These are phyloP conservation scores for Formica selysi DNA, from an alignment of 1,140 invertebrate genomes.

Conservation along the genomic window DNA sequence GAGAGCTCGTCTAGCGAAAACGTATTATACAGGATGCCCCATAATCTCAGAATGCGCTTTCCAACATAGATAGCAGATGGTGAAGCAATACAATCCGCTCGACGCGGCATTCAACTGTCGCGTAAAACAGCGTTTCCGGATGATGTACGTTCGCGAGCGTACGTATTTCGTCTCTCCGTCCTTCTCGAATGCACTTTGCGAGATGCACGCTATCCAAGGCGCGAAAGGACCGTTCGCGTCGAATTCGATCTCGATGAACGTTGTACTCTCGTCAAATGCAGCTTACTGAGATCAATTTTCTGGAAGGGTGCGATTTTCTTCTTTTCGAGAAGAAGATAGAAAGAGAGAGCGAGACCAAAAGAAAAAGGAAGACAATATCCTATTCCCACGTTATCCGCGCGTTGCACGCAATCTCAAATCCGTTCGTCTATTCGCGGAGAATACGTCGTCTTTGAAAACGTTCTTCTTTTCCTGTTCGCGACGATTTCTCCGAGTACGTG, in stretches of 20 bases:
- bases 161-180: not conserved
- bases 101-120: not conserved
- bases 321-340: not conserved
- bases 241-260: slow-evolving; percentile 56
- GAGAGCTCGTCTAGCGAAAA: not conserved
- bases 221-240: slow-evolving; percentile 33
- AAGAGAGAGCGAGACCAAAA: not conserved
- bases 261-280: slow-evolving; percentile 53
- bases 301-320: slow-evolving; percentile 27
- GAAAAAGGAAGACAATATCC: slow-evolving; percentile 18
- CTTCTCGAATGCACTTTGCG: slow-evolving; percentile 19
- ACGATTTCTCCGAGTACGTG: slow-evolving; percentile 29
- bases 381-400: slow-evolving; percentile 53
- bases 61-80: not conserved
- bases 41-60: slow-evolving; percentile 5
- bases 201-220: slow-evolving; percentile 9
- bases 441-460: slow-evolving; percentile 36
- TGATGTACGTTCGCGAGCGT: not conserved
- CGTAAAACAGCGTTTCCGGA: slow-evolving; percentile 40
- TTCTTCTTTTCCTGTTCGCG: slow-evolving; percentile 9
- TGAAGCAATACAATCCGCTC: not conserved
- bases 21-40: not conserved
- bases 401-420: slow-evolving; percentile 45
- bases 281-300: slow-evolving; percentile 58
- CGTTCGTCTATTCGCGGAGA: slow-evolving; percentile 47